Evolutionary conservation across 2,888 invertebrate genomes (phyloP).

Genomic region (Campoplex capitator): DNA sequence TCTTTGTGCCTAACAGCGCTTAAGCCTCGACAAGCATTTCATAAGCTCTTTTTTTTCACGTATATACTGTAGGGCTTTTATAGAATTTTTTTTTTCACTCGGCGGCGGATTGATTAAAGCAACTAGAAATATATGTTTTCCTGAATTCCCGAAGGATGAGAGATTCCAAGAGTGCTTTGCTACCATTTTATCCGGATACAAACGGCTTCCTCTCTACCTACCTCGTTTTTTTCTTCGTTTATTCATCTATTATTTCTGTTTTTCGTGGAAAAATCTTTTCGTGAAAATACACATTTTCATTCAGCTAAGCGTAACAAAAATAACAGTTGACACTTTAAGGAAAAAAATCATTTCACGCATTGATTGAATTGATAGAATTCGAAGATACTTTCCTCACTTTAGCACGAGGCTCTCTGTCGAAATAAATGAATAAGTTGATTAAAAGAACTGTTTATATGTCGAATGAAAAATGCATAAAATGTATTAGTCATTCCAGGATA

Average conservation of each 20-base stretch:
- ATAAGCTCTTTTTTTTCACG: slow-evolving; percentile 32
- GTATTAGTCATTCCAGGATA: no score
- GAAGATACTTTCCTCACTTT: no score
- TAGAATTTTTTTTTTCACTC: not conserved
- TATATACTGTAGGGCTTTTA: slow-evolving; percentile 10
- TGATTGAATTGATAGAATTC: no score
- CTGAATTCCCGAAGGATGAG: not conserved
- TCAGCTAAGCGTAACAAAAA: not conserved
- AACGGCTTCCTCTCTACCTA: not conserved
- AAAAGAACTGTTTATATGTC: no score
- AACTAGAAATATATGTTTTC: not conserved
- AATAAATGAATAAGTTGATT: no score
- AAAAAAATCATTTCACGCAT: not conserved
- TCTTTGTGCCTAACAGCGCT: slow-evolving; percentile 73
- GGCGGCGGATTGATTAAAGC: slow-evolving; percentile 53
- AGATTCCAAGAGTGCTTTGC: not conserved
- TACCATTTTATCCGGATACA: not conserved
- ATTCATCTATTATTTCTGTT: not conserved
- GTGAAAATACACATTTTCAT: not conserved
- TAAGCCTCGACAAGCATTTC: slow-evolving; percentile 69
- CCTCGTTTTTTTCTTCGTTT: not conserved
- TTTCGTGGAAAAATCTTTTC: not conserved
- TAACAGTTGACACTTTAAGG: not conserved
- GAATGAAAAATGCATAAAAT: no score
- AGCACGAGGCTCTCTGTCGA: no score